Conservation (phyloP, 2,888 invertebrate species). For the Xylophagus ater region DNA sequence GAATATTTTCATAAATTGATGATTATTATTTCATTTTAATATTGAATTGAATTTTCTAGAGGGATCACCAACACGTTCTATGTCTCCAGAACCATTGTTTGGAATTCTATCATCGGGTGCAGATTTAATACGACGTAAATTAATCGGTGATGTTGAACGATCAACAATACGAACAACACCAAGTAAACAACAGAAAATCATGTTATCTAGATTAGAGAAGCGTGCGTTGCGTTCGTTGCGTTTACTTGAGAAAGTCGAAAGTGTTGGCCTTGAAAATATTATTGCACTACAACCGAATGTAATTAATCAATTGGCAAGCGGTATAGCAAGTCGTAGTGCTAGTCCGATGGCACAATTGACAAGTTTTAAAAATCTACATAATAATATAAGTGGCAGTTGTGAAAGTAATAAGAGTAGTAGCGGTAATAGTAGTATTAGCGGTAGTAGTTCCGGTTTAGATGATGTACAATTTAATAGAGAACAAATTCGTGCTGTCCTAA, state of each 20-base stretch:
- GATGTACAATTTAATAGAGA: constrained; percentile 41
- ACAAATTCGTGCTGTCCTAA: constrained; percentile 32
- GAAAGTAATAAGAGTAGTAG: too few relatives aligned
- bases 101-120: constrained; percentile 53
- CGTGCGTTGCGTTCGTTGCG: constrained; percentile 43
- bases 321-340: constrained; percentile 48
- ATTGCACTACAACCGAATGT: constrained; percentile 50
- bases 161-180: constrained; percentile 27
- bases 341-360: constrained; percentile 74
- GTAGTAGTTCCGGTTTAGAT: constrained; percentile 25
- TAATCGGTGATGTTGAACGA: constrained; percentile 43
- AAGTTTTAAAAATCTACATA: constrained; percentile 51
- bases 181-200: constrained; percentile 32
- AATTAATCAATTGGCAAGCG: constrained; percentile 48
- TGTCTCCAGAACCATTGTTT: constrained; percentile 39
- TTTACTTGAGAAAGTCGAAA: constrained; percentile 54
- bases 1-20: not conserved
- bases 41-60: constrained; percentile 19
- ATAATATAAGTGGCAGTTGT: constrained; percentile 32
- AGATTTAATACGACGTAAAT: constrained; percentile 51
- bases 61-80: constrained; percentile 47
- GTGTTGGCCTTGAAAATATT: constrained; percentile 55
- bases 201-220: constrained; percentile 34
- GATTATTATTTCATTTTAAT: not conserved
- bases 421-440: constrained; percentile 2